Percentiles rank a stretch among this genome's conserved stretches.
Evolutionary conservation across 2,888 invertebrate species (phyloP).

Genomic region (Drosophila cognata): DNA sequence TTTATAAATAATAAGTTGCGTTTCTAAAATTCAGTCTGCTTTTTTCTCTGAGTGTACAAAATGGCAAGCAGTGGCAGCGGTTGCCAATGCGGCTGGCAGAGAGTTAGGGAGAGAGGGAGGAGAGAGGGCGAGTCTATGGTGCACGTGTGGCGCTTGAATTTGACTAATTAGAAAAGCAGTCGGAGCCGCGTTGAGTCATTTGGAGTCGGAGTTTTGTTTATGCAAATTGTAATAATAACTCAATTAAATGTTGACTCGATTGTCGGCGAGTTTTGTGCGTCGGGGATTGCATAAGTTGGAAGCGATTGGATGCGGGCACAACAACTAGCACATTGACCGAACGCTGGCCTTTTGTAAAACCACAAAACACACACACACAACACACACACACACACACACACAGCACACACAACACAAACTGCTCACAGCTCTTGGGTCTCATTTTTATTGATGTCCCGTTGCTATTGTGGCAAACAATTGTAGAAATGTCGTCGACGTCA

Average conservation of each 20-base stretch:
- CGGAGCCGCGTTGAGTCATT: slow-evolving; percentile 1
- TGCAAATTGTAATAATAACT: slow-evolving; percentile 79
- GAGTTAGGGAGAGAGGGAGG: neutral
- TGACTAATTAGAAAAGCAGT: slow-evolving; percentile 66
- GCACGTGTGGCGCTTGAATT: slow-evolving; percentile 64
- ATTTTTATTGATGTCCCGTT: slow-evolving; percentile 78
- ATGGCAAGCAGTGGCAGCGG: neutral
- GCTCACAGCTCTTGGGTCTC: slow-evolving; percentile 54
- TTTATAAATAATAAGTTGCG: neutral
- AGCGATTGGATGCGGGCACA: slow-evolving; percentile 73
- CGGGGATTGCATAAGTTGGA: slow-evolving; percentile 54
- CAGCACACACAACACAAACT: slow-evolving; percentile 2
- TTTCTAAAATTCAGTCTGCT: neutral
- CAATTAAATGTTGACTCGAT: slow-evolving; percentile 63
- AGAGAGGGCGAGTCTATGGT: slow-evolving; percentile 11
- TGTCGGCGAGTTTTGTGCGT: slow-evolving; percentile 7
- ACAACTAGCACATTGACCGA: slow-evolving; percentile 79
- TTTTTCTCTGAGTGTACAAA: neutral
- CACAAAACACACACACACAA: slow-evolving; percentile 28
- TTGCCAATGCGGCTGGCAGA: neutral
- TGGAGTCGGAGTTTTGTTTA: slow-evolving; percentile 50
- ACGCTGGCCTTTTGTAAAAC: slow-evolving; percentile 58
- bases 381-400: slow-evolving; percentile 16
- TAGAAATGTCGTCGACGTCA: slow-evolving; percentile 77
- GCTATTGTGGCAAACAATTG: slow-evolving; percentile 75